Base-by-base conservation (phyloP, 2,888 invertebrate species). In the Eupeodes latifasciatus region DNA sequence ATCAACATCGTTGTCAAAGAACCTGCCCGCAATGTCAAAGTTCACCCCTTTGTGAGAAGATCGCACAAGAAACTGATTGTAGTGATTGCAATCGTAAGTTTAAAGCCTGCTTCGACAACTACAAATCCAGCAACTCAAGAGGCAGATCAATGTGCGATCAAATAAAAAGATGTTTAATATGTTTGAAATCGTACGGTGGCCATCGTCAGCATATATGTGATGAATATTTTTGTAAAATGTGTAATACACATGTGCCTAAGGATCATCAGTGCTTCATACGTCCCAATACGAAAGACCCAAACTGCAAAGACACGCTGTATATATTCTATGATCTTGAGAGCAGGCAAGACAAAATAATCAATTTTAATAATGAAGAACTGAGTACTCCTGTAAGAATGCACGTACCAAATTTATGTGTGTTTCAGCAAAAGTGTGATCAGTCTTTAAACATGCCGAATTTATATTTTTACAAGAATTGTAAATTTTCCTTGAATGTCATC, bases 221-320 rank as follows among this genome's bases (percentile, higher is more conserved):
- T 59, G 36, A 59, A 59, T 59, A 59, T 19, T 59, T 34, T 19
- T 59, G 59, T 19, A 59, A 59, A 34, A 19, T n/a, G 16, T 59
- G 59, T 34, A 19, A 6, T 59, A 11, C 10, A 19, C 19, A 16
- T 34, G 59, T 59, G 5, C 16, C 59, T 10, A 5, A 59, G 11
- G 59, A 59, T 10, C 59, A 59, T 34, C 11, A 3, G 59, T 59
- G 59, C 19, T 59, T 10, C 12, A 59, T 59, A n/a, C 19, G 7
- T 6, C 59, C 59, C 9, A 19, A 59, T 59, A 59, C 11, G 5
- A 59, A 19, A 19, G 19, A 14, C 6, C 59, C 59, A 5, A 59
- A 59, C n/a, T 19, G 5, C 5, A 59, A 59, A 59, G 5, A 59
- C 16, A 2, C 19, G 5, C 19, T 34, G 19, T 59, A n/a, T 59